Base-by-base conservation (phyloP, 2,888 invertebrate genomes). In the Lepidochrysops patricia region DNA sequence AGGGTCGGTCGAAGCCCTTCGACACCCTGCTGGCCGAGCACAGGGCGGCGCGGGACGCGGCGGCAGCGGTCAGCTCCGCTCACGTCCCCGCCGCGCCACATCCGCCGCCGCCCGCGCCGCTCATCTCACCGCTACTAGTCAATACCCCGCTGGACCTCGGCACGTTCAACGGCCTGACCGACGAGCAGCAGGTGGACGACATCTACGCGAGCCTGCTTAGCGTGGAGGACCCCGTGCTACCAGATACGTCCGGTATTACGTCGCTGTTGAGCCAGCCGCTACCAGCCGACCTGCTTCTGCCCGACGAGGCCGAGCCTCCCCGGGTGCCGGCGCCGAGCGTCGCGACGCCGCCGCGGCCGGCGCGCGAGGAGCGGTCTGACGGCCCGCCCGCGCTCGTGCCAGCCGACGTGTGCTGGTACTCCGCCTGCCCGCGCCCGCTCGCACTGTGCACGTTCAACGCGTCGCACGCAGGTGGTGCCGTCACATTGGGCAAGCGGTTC, bases 11-110 rank as follows among this genome's bases (percentile, higher is more conserved):
- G 61, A 94, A 94, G 79, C 90, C 93, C 19, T 95, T 95, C 81
- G 95, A 95, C 76, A 92, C 93, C 60, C 84, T 95, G 60, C 89
- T 95, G 64, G 92, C 93, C 35, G 95, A 95, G 70, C 94, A 94
- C 72, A 86, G 93, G 57, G 93, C 93, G 34, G 90, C 92, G 62
- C 91, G 92, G 68, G 94, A 93, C 62, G 73, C 73, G 9, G 68
- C 75, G 56, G 66, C 74, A 9, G 67, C 71, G 7, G 58, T 63
- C 3, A 56, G 63, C 26, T 57, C 67, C 2, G 58, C 69, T 35
- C 66, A 73, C 12, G 68, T 68, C 49, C 68, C 67, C 27, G 52
- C 70, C 7, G 62, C 68, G 6, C 65, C 66, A 7, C 64, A 68
- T 37, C 64, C 69, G 32, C 62, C 67, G 60, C 60, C 67, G 60